These are phyloP conservation scores for Melikaiella ostensackeni DNA, from an alignment of 2,888 invertebrate species.

Conservation along the genomic window DNA sequence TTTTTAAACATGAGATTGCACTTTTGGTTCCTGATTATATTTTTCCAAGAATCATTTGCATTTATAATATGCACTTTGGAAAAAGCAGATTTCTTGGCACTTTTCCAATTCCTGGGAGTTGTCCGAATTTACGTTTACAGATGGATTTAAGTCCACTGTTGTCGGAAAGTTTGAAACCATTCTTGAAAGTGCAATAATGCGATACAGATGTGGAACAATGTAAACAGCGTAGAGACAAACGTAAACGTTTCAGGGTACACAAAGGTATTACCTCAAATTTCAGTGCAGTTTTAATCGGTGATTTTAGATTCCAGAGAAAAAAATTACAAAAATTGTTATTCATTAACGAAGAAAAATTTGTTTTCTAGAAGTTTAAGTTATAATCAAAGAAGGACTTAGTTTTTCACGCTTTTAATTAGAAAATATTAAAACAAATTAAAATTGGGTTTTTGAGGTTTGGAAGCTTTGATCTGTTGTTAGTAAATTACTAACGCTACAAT, in stretches of 20 bases:
- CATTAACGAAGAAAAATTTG: too few relatives aligned
- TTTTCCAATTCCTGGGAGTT: neutral
- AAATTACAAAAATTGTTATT: too few relatives aligned
- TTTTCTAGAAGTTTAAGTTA: too few relatives aligned
- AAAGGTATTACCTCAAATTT: neutral
- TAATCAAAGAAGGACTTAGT: too few relatives aligned
- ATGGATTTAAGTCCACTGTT: neutral
- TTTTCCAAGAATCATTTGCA: neutral
- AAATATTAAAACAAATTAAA: too few relatives aligned
- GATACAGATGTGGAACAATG: neutral
- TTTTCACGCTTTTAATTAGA: too few relatives aligned
- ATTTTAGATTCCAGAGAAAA: too few relatives aligned
- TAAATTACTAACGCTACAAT: too few relatives aligned
- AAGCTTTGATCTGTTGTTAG: too few relatives aligned
- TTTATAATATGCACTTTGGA: neutral
- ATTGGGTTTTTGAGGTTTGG: too few relatives aligned
- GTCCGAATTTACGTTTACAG: neutral
- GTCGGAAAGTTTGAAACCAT: neutral
- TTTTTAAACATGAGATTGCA: too few relatives aligned
- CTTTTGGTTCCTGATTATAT: neutral
- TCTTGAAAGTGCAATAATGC: neutral
- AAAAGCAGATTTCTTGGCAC: neutral
- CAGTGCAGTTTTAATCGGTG: neutral
- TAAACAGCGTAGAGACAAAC: neutral
- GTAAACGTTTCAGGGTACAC: slow-evolving; percentile 1